Conservation (phyloP, 1,140 invertebrate species). For the Pseudoatta argentina region DNA sequence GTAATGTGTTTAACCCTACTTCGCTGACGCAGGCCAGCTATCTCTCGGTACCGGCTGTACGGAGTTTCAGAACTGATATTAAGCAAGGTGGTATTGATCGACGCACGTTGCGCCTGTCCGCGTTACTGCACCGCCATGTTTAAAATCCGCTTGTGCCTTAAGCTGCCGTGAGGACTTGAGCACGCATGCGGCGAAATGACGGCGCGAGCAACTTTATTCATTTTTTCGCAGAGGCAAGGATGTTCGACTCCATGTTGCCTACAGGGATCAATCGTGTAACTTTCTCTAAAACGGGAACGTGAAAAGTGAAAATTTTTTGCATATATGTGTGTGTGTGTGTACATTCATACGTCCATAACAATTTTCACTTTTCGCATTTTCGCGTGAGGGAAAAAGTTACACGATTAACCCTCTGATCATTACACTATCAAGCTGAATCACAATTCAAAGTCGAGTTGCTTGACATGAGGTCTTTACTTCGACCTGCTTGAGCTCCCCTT, state of each 20-base stretch:
- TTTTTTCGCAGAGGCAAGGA: background rate
- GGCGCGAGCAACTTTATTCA: background rate
- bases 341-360: no score
- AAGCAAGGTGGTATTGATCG: slow-evolving; percentile 86
- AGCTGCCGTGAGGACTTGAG: slow-evolving; percentile 59
- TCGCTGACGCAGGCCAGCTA: slow-evolving; percentile 43
- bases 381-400: no score
- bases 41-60: slow-evolving; percentile 74
- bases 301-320: no score
- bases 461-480: background rate
- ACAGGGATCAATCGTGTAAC: no score
- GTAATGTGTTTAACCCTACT: background rate
- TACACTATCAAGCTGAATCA: background rate
- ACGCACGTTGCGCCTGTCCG: slow-evolving; percentile 81
- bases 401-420: background rate
- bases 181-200: slow-evolving; percentile 35
- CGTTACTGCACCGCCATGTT: slow-evolving; percentile 85
- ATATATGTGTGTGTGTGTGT: no score
- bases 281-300: no score
- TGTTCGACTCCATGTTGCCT: background rate
- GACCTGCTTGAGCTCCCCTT: background rate
- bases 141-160: slow-evolving; percentile 79
- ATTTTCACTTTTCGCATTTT: no score
- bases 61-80: slow-evolving; percentile 86
- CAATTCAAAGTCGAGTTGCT: background rate